A percentile compares a stretch with the other conserved stretches of the same genome.
These are phyloP conservation scores for Furcifer pardalis DNA, from an alignment of 2,797 vertebrate species.

Conservation along the genomic window DNA sequence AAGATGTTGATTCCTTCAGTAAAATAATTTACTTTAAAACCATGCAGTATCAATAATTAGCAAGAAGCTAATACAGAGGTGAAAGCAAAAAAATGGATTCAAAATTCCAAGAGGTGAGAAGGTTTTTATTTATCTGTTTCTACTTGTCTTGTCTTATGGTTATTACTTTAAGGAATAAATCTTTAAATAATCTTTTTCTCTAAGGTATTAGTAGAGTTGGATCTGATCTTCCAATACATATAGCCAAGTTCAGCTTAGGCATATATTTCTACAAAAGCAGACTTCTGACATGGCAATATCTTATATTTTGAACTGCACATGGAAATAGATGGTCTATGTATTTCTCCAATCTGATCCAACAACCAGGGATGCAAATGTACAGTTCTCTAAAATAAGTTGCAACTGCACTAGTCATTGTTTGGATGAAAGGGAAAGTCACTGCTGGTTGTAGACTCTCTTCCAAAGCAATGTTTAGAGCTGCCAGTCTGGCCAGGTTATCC, in stretches of 20 bases:
- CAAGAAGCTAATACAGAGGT: constrained; percentile 42
- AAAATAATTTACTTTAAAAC: constrained; percentile 11
- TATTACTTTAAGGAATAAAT: constrained; percentile 47
- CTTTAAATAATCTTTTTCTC: constrained; percentile 61
- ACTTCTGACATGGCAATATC: neutral
- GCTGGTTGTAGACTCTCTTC: too few relatives aligned
- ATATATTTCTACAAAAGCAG: neutral
- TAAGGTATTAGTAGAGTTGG: constrained; percentile 54
- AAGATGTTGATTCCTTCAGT: neutral
- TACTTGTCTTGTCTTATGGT: constrained; percentile 42
- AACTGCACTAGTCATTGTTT: neutral
- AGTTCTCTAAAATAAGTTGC: neutral
- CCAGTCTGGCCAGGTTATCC: too few relatives aligned
- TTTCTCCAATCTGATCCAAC: neutral
- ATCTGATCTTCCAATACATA: constrained; percentile 55
- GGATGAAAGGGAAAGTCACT: too few relatives aligned
- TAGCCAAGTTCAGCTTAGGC: neutral
- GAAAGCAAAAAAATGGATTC: constrained; percentile 45
- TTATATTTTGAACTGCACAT: neutral
- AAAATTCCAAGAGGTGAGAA: constrained; percentile 35
- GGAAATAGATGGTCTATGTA: neutral
- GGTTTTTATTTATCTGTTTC: constrained; percentile 38
- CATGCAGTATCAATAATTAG: constrained; percentile 23
- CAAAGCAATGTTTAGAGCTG: too few relatives aligned
- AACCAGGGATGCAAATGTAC: neutral